A percentile compares a stretch with the other conserved stretches of the same genome.
Conservation (phyloP, 2,797 vertebrate species). For the Sorex maritimensis region DNA sequence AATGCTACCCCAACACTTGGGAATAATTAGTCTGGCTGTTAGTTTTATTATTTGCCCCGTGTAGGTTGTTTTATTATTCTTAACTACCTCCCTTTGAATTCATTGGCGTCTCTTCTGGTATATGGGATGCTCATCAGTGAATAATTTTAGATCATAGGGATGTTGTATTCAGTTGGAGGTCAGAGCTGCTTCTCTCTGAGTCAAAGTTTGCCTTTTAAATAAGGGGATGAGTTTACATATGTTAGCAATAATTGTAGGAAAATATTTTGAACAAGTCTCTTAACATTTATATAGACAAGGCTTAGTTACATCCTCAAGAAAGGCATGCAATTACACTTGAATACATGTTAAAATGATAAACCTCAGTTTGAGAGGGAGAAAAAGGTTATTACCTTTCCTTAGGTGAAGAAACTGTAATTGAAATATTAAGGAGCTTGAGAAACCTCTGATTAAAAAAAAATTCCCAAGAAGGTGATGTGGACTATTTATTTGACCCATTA, state of each 20-base stretch:
- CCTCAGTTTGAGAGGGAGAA: background rate
- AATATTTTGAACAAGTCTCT: background rate
- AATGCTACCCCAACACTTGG: conserved; percentile 11
- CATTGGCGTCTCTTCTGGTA: conserved; percentile 38
- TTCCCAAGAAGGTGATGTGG: background rate
- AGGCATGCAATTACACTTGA: background rate
- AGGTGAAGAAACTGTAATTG: background rate
- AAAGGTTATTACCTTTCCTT: background rate
- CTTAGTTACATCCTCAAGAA: background rate
- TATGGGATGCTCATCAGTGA: conserved; percentile 15
- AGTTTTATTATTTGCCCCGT: conserved; percentile 52
- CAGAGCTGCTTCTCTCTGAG: conserved; percentile 10
- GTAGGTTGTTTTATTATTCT: conserved; percentile 68
- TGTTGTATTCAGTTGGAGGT: background rate
- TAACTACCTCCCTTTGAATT: conserved; percentile 56
- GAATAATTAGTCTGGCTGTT: conserved; percentile 30
- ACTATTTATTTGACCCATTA: conserved; percentile 45
- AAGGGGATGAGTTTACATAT: background rate
- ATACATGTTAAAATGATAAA: conserved; percentile 29
- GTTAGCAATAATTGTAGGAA: conserved; percentile 21
- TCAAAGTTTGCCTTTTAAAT: conserved; percentile 37
- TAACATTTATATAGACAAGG: background rate
- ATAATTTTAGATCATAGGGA: conserved; percentile 6
- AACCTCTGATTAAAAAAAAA: background rate
- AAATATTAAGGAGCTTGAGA: conserved; percentile 40